Evolutionary conservation across 2,888 invertebrate genomes (phyloP).

Genomic region (Chamaedrilus cognettii): DNA sequence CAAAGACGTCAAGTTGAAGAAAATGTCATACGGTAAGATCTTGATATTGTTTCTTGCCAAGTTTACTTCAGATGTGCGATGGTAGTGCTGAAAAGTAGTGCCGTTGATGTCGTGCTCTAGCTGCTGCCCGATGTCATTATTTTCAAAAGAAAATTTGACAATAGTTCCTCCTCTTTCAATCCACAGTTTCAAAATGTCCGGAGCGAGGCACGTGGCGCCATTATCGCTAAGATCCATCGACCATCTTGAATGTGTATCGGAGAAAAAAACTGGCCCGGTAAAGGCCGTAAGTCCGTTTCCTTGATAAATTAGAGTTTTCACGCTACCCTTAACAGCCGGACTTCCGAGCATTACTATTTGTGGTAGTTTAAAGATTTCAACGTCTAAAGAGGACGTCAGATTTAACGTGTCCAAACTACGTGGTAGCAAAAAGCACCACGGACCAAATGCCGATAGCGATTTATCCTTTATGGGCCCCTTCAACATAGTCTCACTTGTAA

Average conservation of each 20-base stretch:
- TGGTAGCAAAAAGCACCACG: too few species aligned
- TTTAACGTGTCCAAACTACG: neutral
- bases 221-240: neutral
- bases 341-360: neutral
- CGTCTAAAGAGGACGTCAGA: neutral
- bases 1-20: neutral
- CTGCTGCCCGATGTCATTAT: neutral
- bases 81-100: neutral
- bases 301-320: neutral
- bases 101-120: neutral
- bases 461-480: too few species aligned
- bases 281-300: neutral
- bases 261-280: neutral
- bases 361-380: neutral
- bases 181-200: neutral
- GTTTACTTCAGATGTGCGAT: neutral
- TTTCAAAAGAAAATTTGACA: neutral
- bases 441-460: too few species aligned
- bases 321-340: neutral
- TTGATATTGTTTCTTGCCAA: neutral
- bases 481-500: too few species aligned
- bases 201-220: neutral
- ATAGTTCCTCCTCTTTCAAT: neutral
- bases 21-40: neutral
- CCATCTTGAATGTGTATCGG: neutral